A percentile compares a stretch with the other conserved stretches of the same genome.
These are phyloP conservation scores for Anguilla pacifica DNA, from an alignment of 2,797 vertebrate species.

Conservation along the genomic window DNA sequence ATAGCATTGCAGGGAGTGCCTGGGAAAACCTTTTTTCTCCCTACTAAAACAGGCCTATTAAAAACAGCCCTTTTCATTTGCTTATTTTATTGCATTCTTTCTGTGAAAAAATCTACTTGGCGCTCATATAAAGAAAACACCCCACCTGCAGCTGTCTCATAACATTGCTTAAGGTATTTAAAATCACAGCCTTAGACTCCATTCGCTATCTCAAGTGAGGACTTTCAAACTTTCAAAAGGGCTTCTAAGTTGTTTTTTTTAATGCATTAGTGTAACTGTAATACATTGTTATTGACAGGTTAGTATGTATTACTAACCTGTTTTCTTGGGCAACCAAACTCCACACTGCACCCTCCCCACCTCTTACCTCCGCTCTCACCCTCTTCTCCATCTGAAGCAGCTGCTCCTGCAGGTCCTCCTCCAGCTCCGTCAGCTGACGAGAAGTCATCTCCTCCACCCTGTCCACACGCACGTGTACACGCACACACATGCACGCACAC, in stretches of 20 bases:
- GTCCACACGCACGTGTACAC: conserved; percentile 39
- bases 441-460: conserved; percentile 72
- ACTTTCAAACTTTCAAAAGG: neutral
- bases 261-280: neutral
- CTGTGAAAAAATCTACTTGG: neutral
- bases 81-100: neutral
- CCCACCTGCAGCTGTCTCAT: neutral
- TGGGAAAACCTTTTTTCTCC: neutral
- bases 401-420: conserved; percentile 74
- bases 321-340: neutral
- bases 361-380: conserved; percentile 68
- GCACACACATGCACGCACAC: conserved; percentile 16
- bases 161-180: neutral
- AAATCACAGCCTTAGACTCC: neutral
- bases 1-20: neutral
- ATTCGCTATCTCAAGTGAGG: neutral
- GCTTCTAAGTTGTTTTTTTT: neutral
- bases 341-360: neutral
- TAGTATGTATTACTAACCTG: neutral
- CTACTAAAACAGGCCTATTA: conserved; percentile 15
- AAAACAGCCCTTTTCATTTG: neutral
- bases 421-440: conserved; percentile 71
- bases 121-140: neutral
- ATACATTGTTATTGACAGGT: neutral
- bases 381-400: conserved; percentile 60